Evolutionary conservation across 2,797 vertebrate genomes (phyloP), one percentile per base, ranked within the genome.

Genomic region (Orestias chungarensis): DNA sequence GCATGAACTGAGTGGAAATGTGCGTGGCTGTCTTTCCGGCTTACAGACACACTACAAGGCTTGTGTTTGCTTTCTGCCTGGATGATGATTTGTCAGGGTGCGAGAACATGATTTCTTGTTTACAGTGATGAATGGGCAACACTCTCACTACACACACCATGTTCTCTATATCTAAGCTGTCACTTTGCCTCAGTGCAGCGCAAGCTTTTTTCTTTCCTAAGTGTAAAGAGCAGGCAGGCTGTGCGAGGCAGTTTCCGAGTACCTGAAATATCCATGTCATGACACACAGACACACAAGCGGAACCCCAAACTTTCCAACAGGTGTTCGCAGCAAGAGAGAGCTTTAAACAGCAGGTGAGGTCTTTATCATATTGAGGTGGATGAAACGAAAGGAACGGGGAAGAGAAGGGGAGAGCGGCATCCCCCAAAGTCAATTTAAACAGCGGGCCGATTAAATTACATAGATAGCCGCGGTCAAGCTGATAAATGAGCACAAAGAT

Each of bases 101-200:
- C 82, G 86, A 80, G 87, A 86, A 90, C 88, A 88, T 76, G 55
- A 78, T 86, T 89, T 86, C 88, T 93, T 93, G 92, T 93, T 94
- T 92, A 91, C 89, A 79, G 85, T 93, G 92, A 94, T 93, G 90
- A 94, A 95, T 93, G 94, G 90, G 88, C 82, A 79, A 90, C 84
- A 84, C 83, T 89, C 68, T 40, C 87, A 65, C 80, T 69, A 61
- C 86, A 82, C 81, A 87, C 86, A 86, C 80, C 71, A 35, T 80
- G 82, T 89, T 92, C 86, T 89, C 85, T 79, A 79, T 79, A 82
- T 93, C 85, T 78, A 73, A 78, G 85, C 89, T 92, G 92, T 93
- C 92, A 92, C 81, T 88, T 86, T 85, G 82, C 74, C 81, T 90
- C 85, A 79, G 74, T 68, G 70, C 79, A 84, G 86, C 81, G 85